Evolutionary conservation across 2,888 invertebrate species (phyloP).

Genomic region (Tipula vernalis): DNA sequence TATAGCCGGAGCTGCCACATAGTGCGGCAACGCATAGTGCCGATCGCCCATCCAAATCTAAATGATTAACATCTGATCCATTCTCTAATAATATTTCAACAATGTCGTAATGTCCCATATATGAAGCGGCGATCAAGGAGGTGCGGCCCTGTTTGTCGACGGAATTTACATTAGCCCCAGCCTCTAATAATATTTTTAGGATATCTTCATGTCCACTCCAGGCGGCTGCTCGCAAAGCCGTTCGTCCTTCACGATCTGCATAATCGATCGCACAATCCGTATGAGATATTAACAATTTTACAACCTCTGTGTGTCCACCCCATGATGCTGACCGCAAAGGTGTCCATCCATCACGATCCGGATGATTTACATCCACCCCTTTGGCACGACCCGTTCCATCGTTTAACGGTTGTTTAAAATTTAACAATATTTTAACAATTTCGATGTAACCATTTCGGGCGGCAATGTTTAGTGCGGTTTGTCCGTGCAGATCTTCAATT

Average conservation of each 20-base stretch:
- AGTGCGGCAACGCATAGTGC: constrained; percentile 79
- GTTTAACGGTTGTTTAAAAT: constrained; percentile 27
- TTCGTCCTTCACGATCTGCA: constrained; percentile 77
- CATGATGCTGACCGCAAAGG: constrained; percentile 85
- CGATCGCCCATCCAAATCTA: constrained; percentile 78
- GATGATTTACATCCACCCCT: constrained; percentile 60
- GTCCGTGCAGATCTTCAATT: constrained; percentile 61
- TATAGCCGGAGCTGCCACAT: constrained; percentile 64
- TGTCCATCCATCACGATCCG: constrained; percentile 81
- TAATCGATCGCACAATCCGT: constrained; percentile 71
- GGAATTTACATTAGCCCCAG: constrained; percentile 66
- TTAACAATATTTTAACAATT: constrained; percentile 50
- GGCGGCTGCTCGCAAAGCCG: constrained; percentile 79
- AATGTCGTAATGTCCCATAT: constrained; percentile 92
- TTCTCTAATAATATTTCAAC: constrained; percentile 70
- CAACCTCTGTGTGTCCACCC: constrained; percentile 88
- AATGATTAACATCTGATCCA: constrained; percentile 72
- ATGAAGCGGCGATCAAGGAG: constrained; percentile 86
- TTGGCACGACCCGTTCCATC: constrained; percentile 31
- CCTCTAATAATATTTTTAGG: constrained; percentile 57
- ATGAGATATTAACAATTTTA: constrained; percentile 61
- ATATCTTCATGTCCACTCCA: constrained; percentile 91
- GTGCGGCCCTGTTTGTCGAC: constrained; percentile 87
- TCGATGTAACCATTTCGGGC: constrained; percentile 64
- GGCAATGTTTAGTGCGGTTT: constrained; percentile 76